phyloP scores from a whole-genome alignment of 2,113 vertebrate genomes.

The human region GRCh38 chr1:14811501-14812000 shows the following conservation, averaged over 20 bases:
- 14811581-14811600: neutral
- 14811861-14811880: neutral
- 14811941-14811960: neutral
- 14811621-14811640: neutral
- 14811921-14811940: neutral
- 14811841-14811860: neutral
- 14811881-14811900: neutral
- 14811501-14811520: conserved; percentile 31
- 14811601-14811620: neutral
- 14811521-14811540: neutral
- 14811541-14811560: neutral
- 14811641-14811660: neutral
- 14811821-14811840: neutral
- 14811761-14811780: neutral
- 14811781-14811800: neutral
- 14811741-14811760: neutral
- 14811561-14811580: neutral
- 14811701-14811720: neutral
- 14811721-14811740: neutral
- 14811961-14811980: neutral
- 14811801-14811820: neutral
- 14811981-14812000: no score
- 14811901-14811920: neutral
- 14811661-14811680: neutral
- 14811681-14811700: neutral